A percentile compares a stretch with the other conserved stretches of the same genome.
Evolutionary conservation across 2,797 vertebrate genomes (phyloP).

Genomic region (Zonotrichia albicollis): DNA sequence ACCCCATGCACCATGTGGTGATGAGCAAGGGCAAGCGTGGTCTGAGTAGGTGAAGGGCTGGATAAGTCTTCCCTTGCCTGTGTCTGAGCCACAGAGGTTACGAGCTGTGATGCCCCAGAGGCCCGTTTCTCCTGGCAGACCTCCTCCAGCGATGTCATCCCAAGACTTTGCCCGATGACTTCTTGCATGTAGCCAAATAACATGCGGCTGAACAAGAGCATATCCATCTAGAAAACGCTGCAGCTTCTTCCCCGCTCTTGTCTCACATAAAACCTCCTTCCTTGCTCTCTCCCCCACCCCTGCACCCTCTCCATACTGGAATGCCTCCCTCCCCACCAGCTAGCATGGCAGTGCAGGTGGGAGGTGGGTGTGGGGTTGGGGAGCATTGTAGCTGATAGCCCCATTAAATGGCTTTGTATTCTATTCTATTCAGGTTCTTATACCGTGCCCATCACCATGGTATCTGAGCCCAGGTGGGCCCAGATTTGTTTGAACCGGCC

Average conservation of each 20-base stretch:
- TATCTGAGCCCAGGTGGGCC: slow-evolving; percentile 75
- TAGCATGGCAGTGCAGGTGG: slow-evolving; percentile 66
- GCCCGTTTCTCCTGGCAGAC: background rate
- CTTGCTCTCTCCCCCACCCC: slow-evolving; percentile 23
- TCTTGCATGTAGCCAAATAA: slow-evolving; percentile 55
- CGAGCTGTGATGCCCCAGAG: background rate
- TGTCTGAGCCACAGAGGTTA: background rate
- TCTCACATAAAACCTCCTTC: slow-evolving; percentile 39
- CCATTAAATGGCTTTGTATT: slow-evolving; percentile 75
- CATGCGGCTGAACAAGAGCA: slow-evolving; percentile 42
- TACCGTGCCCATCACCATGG: slow-evolving; percentile 74
- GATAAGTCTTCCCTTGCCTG: background rate
- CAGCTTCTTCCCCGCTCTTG: slow-evolving; percentile 42
- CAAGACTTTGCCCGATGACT: slow-evolving; percentile 9
- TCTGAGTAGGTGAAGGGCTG: background rate
- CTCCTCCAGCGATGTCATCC: background rate
- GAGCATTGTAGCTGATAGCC: slow-evolving; percentile 53
- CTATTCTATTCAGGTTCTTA: slow-evolving; percentile 76
- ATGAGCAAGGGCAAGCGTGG: background rate
- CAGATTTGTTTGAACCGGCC: slow-evolving; percentile 77
- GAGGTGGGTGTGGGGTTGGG: slow-evolving; percentile 24
- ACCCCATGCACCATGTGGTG: background rate
- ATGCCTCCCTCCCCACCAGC: slow-evolving; percentile 40
- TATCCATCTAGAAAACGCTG: slow-evolving; percentile 36
- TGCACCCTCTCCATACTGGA: slow-evolving; percentile 62